Conservation (phyloP, 2,797 vertebrate genomes). For the Microcaecilia unicolor region DNA sequence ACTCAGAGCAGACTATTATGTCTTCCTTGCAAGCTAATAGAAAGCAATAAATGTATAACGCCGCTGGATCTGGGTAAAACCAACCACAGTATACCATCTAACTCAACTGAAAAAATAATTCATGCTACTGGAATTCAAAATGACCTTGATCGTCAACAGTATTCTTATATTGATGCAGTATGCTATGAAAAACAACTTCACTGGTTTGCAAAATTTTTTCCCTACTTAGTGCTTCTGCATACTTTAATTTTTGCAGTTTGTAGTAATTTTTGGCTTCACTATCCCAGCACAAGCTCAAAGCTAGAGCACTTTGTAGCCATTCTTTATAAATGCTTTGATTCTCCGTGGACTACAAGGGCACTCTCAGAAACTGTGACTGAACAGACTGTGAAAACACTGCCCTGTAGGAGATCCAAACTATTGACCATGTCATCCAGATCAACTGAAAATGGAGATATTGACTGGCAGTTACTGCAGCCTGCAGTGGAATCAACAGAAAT, state of each 20-base stretch:
- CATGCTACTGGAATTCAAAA: constrained; percentile 53
- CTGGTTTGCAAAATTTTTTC: constrained; percentile 72
- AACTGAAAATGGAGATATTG: constrained; percentile 38
- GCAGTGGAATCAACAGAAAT: constrained; percentile 52
- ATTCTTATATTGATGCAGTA: constrained; percentile 65
- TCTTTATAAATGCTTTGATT: constrained; percentile 70
- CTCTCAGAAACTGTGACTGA: constrained; percentile 67
- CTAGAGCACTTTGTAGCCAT: constrained; percentile 69
- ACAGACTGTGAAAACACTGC: constrained; percentile 48
- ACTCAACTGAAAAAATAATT: constrained; percentile 2
- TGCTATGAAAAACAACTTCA: constrained; percentile 67
- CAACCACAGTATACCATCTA: constrained; percentile 36
- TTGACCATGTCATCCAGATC: constrained; percentile 39
- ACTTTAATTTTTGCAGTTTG: constrained; percentile 66
- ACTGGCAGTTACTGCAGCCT: constrained; percentile 42
- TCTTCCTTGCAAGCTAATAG: constrained; percentile 67
- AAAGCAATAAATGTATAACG: constrained; percentile 57
- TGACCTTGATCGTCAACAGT: constrained; percentile 63
- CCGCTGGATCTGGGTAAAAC: constrained; percentile 54
- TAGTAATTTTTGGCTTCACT: constrained; percentile 74
- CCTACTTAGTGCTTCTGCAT: constrained; percentile 67
- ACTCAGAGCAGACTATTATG: constrained; percentile 67
- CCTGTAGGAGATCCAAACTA: constrained; percentile 46
- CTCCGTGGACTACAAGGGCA: constrained; percentile 65
- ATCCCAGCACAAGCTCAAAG: constrained; percentile 63